Base-by-base conservation (phyloP, 2,797 vertebrate species). In the Euphonia xanthogaster region DNA sequence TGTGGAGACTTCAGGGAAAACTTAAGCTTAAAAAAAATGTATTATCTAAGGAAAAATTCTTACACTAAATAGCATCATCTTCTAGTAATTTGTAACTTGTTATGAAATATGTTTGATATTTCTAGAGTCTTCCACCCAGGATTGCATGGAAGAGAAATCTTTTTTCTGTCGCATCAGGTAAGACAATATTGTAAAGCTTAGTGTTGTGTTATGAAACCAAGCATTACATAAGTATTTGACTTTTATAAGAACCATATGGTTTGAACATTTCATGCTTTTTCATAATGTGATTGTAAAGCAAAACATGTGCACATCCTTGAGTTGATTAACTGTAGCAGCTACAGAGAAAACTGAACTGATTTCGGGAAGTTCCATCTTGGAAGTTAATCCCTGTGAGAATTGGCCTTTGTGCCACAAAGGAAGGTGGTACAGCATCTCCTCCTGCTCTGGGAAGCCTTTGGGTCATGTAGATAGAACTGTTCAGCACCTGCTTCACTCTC, bases 131-230 rank as follows among this genome's bases (percentile, higher is more conserved):
- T 97, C 97, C 40, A 83, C 96, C n/a, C 97, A 97, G 27, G 98
- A 98, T 63, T 98, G 98, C 97, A 98, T 98, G 97, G 99, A 99
- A 96, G 99, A 99, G 97, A 99, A 99, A 81, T 99, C 99, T 37
- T 99, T 99, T 97, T 99, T 99, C 96, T 99, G 99, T 92, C 99
- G 99, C 17, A 98, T 99, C 97, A 99, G 99, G 99, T 99, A 95
- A 97, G 98, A 48, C 16, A 40, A 45, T 62, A 14, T 37, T 62
- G 18, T 14, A 55, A 85, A 81, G 21, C 39, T 66, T 54, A 39
- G 14, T 45, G 30, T 27, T 84, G 23, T 7, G 12, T 61, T 63
- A 61, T 53, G 80, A 88, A 88, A 81, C 30, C 12, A 37, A 65
- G 14, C 40, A 6, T 86, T 88, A 30, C 42, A 30, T 12, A 83